Conservation (phyloP, 2,797 vertebrate genomes). For the Gobionotothen gibberifrons region DNA sequence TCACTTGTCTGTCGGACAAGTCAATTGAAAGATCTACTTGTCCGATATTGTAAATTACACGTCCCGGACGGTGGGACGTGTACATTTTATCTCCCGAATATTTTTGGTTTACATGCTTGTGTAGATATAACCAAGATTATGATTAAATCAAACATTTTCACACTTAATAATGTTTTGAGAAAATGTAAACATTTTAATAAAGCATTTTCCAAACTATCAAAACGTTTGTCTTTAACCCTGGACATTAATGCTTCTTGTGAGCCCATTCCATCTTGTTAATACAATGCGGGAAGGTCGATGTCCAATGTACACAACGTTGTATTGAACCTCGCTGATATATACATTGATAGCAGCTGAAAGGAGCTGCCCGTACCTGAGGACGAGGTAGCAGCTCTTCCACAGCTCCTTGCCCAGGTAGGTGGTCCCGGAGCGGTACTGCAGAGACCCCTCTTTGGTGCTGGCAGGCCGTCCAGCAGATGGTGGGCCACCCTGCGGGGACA, state of each 20-base stretch:
- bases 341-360: background rate
- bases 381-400: slow-evolving; percentile 95
- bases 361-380: slow-evolving; percentile 88
- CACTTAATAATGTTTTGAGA: no score
- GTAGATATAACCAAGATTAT: no score
- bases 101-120: no score
- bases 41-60: no score
- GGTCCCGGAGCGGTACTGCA: slow-evolving; percentile 91
- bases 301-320: background rate
- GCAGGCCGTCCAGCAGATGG: slow-evolving; percentile 57
- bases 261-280: background rate
- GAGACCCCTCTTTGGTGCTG: slow-evolving; percentile 89
- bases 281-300: background rate
- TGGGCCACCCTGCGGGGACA: slow-evolving; percentile 76
- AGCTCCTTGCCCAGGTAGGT: slow-evolving; percentile 95
- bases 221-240: no score
- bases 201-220: no score
- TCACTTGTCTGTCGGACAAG: no score
- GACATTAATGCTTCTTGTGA: background rate
- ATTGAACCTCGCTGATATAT: background rate
- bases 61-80: no score
- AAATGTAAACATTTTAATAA: no score
- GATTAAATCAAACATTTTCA: no score
- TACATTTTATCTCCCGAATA: no score
- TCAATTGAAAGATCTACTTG: no score